Evolutionary conservation across 2,888 invertebrate genomes (phyloP), one percentile per base, ranked within the genome.

Genomic region (Noctua pronuba): DNA sequence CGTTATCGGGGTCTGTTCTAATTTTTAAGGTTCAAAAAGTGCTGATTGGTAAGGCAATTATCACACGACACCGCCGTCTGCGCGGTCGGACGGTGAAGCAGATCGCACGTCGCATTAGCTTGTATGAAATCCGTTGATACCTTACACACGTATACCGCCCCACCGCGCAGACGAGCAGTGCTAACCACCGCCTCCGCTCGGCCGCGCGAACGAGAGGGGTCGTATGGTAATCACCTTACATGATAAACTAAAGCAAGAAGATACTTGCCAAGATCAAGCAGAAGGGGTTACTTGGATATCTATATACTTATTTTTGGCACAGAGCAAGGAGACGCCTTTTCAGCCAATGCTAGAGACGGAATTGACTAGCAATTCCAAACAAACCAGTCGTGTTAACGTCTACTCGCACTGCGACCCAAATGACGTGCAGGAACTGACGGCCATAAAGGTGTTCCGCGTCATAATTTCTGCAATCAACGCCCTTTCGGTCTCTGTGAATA

Each of bases 291-390:
- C 52, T 24, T 52, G n/a, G 10, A 52, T 4, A 52, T 11, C 24
- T 52, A n/a, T 0, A 24, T 52, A 24, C 1, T 0, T 24, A n/a
- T 55, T 55, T 55, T 1, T 24, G 1, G 0, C 24, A 52, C 3
- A 52, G 11, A 52, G 52, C 11, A 10, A 3, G 11, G 10, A 52
- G 11, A n/a, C n/a, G 0, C 11, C n/a, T 55, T 52, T 52, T 24
- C 24, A 24, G 24, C 2, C 24, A 1, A 52, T 0, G 52, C 52
- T 11, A n/a, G 1, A n/a, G 5, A n/a, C 4, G 11, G 52, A 10
- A 52, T 52, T 52, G 52, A 10, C 24, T 11, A n/a, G n/a, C n/a
- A 24, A 24, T 55, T n/a, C 13, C n/a, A 28, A 16, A 58, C 28
- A n/a, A 55, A 5, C n/a, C 28, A 58, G 6, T 1, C 13, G n/a